Base-by-base conservation (phyloP, 2,113 vertebrate species). In the Pomatorhinus ruficollis region DNA sequence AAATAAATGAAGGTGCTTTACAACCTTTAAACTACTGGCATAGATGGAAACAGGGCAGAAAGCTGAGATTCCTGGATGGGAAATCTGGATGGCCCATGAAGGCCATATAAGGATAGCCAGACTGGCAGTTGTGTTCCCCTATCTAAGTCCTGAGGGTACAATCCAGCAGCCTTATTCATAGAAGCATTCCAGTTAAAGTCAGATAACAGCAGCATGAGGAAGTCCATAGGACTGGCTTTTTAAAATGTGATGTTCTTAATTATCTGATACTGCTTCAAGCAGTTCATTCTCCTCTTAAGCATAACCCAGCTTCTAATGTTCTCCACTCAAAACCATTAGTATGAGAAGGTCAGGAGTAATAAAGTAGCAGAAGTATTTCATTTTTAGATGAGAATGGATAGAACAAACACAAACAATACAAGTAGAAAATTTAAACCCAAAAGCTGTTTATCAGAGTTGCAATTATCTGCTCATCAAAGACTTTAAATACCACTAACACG, bases 381-480 rank as follows among this genome's bases (percentile, higher is more conserved):
- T 20, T 70, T 89, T 94, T 69, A 89, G 59, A 53, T 85, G 66
- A 88, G 70, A 89, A 83, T 13, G 31, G 37, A 53, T 61, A 30
- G 64, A 90, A 80, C 33, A 90, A 90, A 74, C 49, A 88, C 16
- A 87, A 86, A 85, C 33, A 87, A 95, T 50, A 57, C 37, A 63
- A 87, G 77, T 0, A 1, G 27, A 77, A 96, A 90, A 68, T 54
- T 66, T 57, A 74, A 84, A 78, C 19, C 49, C 45, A 71, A 90
- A 83, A 74, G 53, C 42, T 89, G 54, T 83, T 96, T 86, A 92
- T 75, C 70, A 60, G 80, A 65, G 18, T 68, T 88, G 68, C 66
- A 93, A 92, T 93, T 80, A 78, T 65, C 64, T 85, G n/a, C 28
- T 96, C 77, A 86, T 86, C 81, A 59, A 85, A 94, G 59, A 86